Percentiles rank a stretch among this genome's conserved stretches.
Evolutionary conservation across 2,888 invertebrate genomes (phyloP).

Genomic region (Choristoneura rosaceana): DNA sequence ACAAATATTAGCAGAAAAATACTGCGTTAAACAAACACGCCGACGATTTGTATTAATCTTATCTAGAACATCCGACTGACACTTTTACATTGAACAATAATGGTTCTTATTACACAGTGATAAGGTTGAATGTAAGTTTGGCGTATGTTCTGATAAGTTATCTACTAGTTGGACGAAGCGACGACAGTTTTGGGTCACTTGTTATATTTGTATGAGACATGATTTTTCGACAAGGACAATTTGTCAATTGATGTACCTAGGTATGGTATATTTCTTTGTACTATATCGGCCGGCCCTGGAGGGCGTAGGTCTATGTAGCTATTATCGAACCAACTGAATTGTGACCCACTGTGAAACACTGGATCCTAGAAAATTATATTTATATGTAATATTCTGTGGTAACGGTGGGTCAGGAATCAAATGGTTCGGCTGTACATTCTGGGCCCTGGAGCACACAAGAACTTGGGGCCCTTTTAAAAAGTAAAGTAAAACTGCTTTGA

Average conservation of each 20-base stretch:
- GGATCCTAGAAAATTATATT: too few species aligned
- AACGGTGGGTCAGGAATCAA: too few species aligned
- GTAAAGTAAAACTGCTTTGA: too few species aligned
- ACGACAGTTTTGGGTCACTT: conserved; percentile 38
- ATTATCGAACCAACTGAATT: too few species aligned
- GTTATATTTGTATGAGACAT: conserved; percentile 18
- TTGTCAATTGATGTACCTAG: not conserved
- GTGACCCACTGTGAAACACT: too few species aligned
- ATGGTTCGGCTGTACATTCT: too few species aligned
- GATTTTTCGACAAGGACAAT: conserved; percentile 1
- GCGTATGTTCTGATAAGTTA: conserved; percentile 4
- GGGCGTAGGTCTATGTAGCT: too few species aligned
- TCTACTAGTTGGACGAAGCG: conserved; percentile 7
- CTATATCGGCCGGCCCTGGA: too few species aligned
- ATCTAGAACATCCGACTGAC: conserved; percentile 29
- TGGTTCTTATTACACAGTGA: not conserved
- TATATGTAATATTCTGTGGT: too few species aligned
- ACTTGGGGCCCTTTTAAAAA: too few species aligned
- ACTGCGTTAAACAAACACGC: conserved; percentile 14
- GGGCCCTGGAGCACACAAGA: too few species aligned
- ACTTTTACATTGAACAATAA: not conserved
- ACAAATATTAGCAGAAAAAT: conserved; percentile 11
- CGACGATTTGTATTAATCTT: conserved; percentile 26
- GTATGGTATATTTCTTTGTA: too few species aligned
- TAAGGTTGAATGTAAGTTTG: not conserved